These are phyloP conservation scores for Calosoma granatense DNA, from an alignment of 1,140 invertebrate species.

Conservation along the genomic window DNA sequence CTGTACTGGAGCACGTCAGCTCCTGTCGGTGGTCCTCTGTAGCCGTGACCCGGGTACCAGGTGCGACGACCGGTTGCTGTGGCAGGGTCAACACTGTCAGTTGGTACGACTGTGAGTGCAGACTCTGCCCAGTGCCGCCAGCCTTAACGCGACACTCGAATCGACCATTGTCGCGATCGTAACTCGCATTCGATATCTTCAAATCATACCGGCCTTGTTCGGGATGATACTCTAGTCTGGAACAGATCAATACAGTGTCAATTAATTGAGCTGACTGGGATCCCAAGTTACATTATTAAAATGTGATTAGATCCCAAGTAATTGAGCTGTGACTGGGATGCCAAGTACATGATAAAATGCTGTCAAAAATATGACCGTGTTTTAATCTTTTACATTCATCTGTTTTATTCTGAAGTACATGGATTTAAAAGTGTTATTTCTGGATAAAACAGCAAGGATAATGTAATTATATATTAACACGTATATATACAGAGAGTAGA, in stretches of 20 bases:
- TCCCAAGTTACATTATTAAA: no score
- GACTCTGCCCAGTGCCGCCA: conserved; percentile 66
- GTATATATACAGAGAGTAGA: no score
- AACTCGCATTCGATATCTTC: conserved; percentile 73
- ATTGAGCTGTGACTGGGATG: no score
- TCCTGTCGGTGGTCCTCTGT: conserved; percentile 69
- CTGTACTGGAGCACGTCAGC: conserved; percentile 70
- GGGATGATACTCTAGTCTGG: conserved; percentile 63
- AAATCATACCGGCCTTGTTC: conserved; percentile 79
- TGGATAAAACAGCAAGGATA: no score
- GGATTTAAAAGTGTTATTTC: no score
- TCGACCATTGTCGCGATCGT: conserved; percentile 80
- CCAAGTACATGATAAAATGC: no score
- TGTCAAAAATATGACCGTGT: no score
- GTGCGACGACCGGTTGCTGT: conserved; percentile 63
- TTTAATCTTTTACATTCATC: no score
- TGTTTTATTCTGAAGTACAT: no score
- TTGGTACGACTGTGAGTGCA: conserved; percentile 72
- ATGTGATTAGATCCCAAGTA: no score
- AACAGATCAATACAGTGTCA: conserved; percentile 24
- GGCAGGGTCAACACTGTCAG: conserved; percentile 79
- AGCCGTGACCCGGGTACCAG: conserved; percentile 55
- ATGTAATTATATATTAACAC: no score
- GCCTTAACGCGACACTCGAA: conserved; percentile 86
- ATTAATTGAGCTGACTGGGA: no score